Evolutionary conservation across 2,888 invertebrate species (phyloP).

Genomic region (Dynastes hyllus): DNA sequence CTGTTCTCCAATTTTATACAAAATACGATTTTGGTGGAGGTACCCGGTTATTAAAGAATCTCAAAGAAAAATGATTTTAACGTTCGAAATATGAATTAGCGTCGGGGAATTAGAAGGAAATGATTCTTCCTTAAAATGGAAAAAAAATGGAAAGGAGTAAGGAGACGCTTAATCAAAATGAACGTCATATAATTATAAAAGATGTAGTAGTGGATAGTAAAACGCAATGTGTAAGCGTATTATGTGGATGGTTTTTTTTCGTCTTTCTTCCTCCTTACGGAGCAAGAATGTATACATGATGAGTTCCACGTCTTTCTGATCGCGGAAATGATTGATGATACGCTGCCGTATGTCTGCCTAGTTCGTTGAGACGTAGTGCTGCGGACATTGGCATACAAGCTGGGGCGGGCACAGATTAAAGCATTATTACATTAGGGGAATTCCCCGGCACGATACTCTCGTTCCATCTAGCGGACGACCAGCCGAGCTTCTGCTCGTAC

Average conservation of each 20-base stretch:
- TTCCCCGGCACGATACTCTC: conserved; percentile 62
- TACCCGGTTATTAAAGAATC: no score
- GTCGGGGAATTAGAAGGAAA: no score
- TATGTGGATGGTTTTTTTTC: conserved; percentile 52
- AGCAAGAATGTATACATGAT: conserved; percentile 58
- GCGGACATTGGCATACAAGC: conserved; percentile 67
- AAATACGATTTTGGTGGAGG: no score
- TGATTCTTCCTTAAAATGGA: no score
- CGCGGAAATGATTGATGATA: conserved; percentile 68
- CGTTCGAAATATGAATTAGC: no score
- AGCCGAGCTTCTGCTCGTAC: not conserved
- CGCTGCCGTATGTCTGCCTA: conserved; percentile 63
- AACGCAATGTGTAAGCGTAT: conserved; percentile 44
- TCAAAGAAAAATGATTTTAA: no score
- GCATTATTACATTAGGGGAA: conserved; percentile 68
- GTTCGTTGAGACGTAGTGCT: conserved; percentile 61
- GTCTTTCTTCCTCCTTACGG: conserved; percentile 46
- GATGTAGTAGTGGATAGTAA: conserved; percentile 35
- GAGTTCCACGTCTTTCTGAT: conserved; percentile 64
- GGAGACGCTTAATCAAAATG: conserved; percentile 13
- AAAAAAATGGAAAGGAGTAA: not conserved
- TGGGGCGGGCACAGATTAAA: conserved; percentile 67
- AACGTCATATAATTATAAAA: conserved; percentile 20
- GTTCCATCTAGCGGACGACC: not conserved
- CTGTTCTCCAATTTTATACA: no score